Conservation (phyloP, 2,888 invertebrate species). For the Cephonodes hylas region DNA sequence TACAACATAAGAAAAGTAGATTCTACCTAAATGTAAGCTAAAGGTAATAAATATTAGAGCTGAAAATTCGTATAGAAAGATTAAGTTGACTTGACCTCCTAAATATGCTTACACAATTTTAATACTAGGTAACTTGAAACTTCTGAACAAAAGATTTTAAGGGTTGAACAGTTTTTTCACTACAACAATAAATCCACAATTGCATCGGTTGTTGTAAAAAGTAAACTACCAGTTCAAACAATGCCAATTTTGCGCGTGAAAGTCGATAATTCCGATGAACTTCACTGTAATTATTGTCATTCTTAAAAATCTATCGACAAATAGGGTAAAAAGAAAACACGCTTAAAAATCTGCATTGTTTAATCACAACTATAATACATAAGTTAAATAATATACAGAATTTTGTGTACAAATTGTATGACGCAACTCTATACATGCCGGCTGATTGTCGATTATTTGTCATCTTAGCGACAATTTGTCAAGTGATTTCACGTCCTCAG, state of each 20-base stretch:
- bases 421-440: background rate
- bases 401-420: constrained; percentile 7
- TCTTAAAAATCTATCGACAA: background rate
- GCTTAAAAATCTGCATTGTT: constrained; percentile 8
- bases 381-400: constrained; percentile 10
- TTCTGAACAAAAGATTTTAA: too few relatives aligned
- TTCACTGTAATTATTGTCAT: background rate
- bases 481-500: background rate
- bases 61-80: too few relatives aligned
- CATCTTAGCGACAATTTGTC: background rate
- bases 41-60: too few relatives aligned
- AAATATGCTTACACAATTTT: too few relatives aligned
- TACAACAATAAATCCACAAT: too few relatives aligned
- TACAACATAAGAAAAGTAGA: too few relatives aligned
- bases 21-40: too few relatives aligned
- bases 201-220: background rate
- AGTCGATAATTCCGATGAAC: too few relatives aligned
- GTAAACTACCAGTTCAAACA: background rate
- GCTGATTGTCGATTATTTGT: background rate
- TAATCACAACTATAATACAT: constrained; percentile 11
- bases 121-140: too few relatives aligned
- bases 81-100: too few relatives aligned
- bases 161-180: too few relatives aligned
- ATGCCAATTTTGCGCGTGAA: constrained; percentile 1
- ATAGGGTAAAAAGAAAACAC: background rate